Conservation (phyloP, 30 jellyfish, hydroid and myxozoan genomes). For the Hydra vulgaris region DNA sequence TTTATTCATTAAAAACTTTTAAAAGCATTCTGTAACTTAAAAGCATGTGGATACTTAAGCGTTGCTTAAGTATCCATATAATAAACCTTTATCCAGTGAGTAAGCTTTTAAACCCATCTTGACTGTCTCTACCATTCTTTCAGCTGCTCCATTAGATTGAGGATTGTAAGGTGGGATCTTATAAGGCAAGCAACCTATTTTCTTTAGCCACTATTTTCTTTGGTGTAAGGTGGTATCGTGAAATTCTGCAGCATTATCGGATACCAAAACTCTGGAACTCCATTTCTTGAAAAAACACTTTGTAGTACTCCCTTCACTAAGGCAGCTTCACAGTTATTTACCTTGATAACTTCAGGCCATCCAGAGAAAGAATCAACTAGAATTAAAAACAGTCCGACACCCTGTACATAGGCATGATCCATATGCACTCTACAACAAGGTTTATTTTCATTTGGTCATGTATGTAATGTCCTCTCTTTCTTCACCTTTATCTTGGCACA, state of each 20-base stretch:
- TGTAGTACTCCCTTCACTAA: not conserved
- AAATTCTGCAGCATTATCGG: not conserved
- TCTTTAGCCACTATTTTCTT: no score
- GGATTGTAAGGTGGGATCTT: not conserved
- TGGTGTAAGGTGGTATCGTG: no score
- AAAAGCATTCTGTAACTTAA: no score
- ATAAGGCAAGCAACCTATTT: not conserved
- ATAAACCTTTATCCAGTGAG: no score
- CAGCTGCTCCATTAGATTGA: not conserved
- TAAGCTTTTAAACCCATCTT: not conserved
- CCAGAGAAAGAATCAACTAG: not conserved
- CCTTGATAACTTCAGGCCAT: not conserved
- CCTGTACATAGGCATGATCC: not conserved
- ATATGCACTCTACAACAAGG: not conserved
- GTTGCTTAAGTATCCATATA: no score
- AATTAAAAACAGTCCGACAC: not conserved
- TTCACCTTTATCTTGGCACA: no score
- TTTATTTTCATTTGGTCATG: no score
- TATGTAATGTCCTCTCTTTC: no score
- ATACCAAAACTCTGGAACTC: not conserved
- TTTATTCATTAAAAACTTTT: no score
- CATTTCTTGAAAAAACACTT: not conserved
- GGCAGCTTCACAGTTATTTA: not conserved
- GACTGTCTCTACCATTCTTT: not conserved
- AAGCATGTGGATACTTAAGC: no score